Base-by-base conservation (phyloP, 2,888 invertebrate species). In the Synanthedon andrenaeformis region DNA sequence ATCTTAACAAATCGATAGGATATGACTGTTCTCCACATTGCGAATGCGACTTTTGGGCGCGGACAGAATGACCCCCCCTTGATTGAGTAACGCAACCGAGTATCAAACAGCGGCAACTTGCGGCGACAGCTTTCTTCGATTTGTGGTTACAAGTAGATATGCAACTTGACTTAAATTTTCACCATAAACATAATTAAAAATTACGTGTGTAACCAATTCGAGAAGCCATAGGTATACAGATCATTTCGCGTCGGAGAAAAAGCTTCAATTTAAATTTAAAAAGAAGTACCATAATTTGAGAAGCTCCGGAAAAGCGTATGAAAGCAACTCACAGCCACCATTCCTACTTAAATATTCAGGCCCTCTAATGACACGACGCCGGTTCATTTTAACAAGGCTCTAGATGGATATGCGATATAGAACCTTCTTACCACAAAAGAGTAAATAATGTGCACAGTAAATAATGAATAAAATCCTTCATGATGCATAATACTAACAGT, bases 1-100 rank as follows among this genome's bases (percentile, higher is more conserved):
- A 84, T 88, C 88, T 89, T 88, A 87, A 88, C 88, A 88, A 88
- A 89, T 89, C 88, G 88, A 89, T 89, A 88, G 88, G 86, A 88
- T 88, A 87, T 88, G 87, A 88, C 86, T 87, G 84, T 86, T 86
- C 87, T 85, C 84, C 79, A 83, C 80, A 81, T 82, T 81, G 82
- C 82, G 82, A 76, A 76, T 79, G 75, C 79, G 79, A 84, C 84
- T 83, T 86, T 87, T 79, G 82, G 86, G 83, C 74, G 83, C 79
- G 79, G 80, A 79, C 81, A 69, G 74, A 79, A 77, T 84, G 84
- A 85, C 83, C 81, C 62, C 76, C 76, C 23, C 23, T 76, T 75
- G 75, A 78, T 82, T 82, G 75, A 77, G 75, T 77, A 77, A 78
- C 72, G 67, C 69, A 67, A 71, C 71, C 68, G 66, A 59, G 61